These are phyloP conservation scores for Guaruba guarouba DNA, from an alignment of 2,113 vertebrate genomes.

Conservation along the genomic window DNA sequence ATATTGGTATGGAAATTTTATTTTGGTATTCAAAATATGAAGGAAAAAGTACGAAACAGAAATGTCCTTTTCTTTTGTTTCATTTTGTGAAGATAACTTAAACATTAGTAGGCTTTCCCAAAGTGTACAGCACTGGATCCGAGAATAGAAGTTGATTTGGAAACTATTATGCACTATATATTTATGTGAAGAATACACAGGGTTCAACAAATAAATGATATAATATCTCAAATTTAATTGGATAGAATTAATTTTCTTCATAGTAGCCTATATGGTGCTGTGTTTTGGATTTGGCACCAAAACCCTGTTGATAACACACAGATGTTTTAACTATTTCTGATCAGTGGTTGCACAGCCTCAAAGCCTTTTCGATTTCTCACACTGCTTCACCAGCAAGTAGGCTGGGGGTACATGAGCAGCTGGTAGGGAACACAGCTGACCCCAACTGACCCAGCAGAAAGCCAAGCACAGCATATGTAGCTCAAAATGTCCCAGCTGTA, in stretches of 20 bases:
- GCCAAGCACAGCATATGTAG: not conserved
- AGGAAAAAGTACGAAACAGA: not conserved
- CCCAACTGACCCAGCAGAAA: not conserved
- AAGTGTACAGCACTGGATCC: not conserved
- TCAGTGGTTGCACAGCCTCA: not conserved
- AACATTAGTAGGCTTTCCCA: not conserved
- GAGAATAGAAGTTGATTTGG: not conserved
- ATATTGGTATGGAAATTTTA: not conserved
- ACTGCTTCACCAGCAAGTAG: rapidly evolving
- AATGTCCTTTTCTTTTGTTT: not conserved
- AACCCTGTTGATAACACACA: not conserved
- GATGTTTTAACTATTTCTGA: not conserved
- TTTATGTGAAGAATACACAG: not conserved
- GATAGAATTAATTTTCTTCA: not conserved
- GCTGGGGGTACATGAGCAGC: rapidly evolving
- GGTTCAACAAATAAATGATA: not conserved
- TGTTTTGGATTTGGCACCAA: not conserved
- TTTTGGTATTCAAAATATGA: not conserved
- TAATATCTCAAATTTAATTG: not conserved
- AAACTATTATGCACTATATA: not conserved
- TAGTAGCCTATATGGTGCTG: not conserved
- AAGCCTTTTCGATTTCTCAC: not conserved
- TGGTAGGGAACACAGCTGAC: not conserved
- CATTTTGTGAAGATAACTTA: not conserved
- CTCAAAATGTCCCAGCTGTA: not conserved